Base-by-base conservation (phyloP, 2,797 vertebrate genomes). In the Sylvia borin region DNA sequence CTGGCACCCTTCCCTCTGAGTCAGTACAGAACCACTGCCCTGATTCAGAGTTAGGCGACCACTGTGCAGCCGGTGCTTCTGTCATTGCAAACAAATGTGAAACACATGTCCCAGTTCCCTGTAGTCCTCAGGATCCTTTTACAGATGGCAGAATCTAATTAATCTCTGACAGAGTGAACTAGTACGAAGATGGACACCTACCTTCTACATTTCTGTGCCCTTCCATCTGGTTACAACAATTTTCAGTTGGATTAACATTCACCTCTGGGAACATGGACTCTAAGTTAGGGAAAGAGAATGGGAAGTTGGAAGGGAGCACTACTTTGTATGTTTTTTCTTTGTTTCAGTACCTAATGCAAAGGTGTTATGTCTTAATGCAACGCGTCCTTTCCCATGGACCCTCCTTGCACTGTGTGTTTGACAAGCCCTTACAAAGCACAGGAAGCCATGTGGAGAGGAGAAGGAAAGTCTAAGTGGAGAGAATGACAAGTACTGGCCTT, bases 1-100 rank as follows among this genome's bases (percentile, higher is more conserved):
- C 89, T 95, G 93, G 85, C 91, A 83, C 15, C 5, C 40, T 58
- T 75, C 57, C 75, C 75, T 95, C 70, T 91, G 75, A 97, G 65
- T 85, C 78, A 89, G 65, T 89, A 47, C 14, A 90, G 90, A 95
- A 68, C 75, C 54, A 62, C 43, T 85, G 87, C 75, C 75, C 53
- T 12, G 18, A 1, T 51, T 94, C 57, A 75, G 85, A 79, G 40
- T 83, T 80, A 89, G 91, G 81, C 0, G 19, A 80, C 81, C 84
- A 73, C 68, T 89, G 75, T 4, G 4, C 78, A 76, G 81, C 89
- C 34, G 18, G 86, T 91, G 84, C 81, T 90, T 73, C 83, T 67
- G 78, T 62, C 5, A 0, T 74, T 82, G 43, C 53, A 60, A 76
- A 81, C 29, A 87, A 50, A 88, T 90, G 92, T 67, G 77, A 80